Base-by-base conservation (phyloP, 2,888 invertebrate species). In the Parnassius smintheus region DNA sequence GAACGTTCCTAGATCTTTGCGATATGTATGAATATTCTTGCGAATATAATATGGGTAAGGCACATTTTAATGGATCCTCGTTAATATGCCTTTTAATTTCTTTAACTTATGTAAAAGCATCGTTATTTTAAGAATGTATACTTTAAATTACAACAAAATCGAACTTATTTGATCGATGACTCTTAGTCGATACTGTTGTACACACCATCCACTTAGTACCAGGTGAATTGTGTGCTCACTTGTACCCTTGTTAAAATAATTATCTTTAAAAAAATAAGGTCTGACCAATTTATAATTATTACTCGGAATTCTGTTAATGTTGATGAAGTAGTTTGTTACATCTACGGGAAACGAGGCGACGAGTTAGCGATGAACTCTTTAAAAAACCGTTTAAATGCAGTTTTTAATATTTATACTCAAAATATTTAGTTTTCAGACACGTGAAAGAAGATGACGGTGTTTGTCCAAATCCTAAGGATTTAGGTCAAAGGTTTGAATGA, bases 1-100 rank as follows among this genome's bases (percentile, higher is more conserved):
- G 86, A 56, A 90, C 89, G 0, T 91, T 91, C 48, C 65, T 91
- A 2, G 91, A 91, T 60, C 75, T 91, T 0, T 91, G 91, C 66
- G 91, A 91, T 65, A 68, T 91, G 65, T 90, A 89, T 52, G 91
- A 91, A 65, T 91, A 79, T 67, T 80, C 90, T 48, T 91, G 91
- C 67, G 89, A 91, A 76, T 77, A 81, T 51, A 85, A 72, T 53
- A 88, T 89, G 87, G 86, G 91, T 91, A 75, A 75, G 72, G 42
- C 13, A 3, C 8, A 51, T 46, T 54, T 12, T 41, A 25, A 41
- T 13, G 9, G 13, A 42, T n/a, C 10, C 2, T n/a, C 2, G 7
- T 53, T 13, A 12, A 13, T 49, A 49, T 49, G 4, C 9, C 1
- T 13, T 2, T 13, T 9, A 8, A 9, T 13, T 50, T 50, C 22